Evolutionary conservation across 37 sponge, comb jelly and placozoan species (phyloP).

Genomic region (Ephydatia muelleri): DNA sequence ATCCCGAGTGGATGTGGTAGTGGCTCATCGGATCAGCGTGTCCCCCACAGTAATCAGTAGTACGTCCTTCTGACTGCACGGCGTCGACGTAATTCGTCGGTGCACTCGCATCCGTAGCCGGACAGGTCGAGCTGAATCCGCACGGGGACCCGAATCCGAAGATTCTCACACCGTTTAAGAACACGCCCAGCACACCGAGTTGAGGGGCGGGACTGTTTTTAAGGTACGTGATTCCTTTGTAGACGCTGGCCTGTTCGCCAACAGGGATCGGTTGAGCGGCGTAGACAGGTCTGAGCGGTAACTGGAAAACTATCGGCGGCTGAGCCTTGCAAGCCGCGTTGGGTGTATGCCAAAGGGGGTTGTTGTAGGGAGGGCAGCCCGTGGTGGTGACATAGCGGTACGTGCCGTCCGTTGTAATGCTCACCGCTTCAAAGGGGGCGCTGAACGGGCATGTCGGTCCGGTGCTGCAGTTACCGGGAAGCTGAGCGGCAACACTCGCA

Average conservation of each 20-base stretch:
- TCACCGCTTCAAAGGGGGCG: conserved; percentile 16
- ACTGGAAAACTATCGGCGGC: background rate
- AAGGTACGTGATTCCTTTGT: conserved; percentile 50
- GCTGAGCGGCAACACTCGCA: background rate
- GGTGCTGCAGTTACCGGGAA: background rate
- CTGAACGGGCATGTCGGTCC: conserved; percentile 20
- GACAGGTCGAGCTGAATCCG: conserved; percentile 65
- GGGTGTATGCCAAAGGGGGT: conserved; percentile 63
- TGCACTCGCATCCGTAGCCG: conserved; percentile 28
- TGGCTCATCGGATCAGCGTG: conserved; percentile 48
- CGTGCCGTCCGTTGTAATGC: conserved; percentile 12
- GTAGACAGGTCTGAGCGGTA: conserved; percentile 35
- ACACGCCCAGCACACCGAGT: conserved; percentile 62
- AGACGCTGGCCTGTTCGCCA: conserved; percentile 25
- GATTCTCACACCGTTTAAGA: conserved; percentile 59
- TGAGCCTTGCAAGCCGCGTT: conserved; percentile 28
- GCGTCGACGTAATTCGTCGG: conserved; percentile 71
- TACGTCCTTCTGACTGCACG: conserved; percentile 76
- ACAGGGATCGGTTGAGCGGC: conserved; percentile 46
- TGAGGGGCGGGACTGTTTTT: conserved; percentile 61
- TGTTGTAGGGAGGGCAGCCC: conserved; percentile 59
- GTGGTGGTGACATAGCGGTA: conserved; percentile 41
- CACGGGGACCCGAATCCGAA: conserved; percentile 81
- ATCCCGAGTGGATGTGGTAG: conserved; percentile 66
- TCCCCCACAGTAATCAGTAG: conserved; percentile 62